Percentiles rank a stretch among this genome's conserved stretches.
phyloP scores from a whole-genome alignment of 2,888 invertebrate species.

The Drosophila diplacantha region DNA sequence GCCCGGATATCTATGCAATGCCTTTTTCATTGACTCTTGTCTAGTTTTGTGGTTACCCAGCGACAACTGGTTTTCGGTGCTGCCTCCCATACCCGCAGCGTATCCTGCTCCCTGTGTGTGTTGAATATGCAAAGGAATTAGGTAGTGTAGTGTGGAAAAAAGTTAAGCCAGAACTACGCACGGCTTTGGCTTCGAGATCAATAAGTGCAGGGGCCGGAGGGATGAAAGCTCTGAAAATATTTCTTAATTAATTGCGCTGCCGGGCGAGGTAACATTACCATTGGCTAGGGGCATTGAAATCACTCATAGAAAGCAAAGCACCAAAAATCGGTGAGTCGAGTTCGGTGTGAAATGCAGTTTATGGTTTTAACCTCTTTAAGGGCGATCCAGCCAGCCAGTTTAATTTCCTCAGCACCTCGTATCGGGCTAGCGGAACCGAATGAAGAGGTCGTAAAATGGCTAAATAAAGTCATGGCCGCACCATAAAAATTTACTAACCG shows the following conservation, averaged over 20 bases:
- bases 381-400: constrained; percentile 22
- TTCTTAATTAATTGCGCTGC: constrained; percentile 33
- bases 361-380: constrained; percentile 11
- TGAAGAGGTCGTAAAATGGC: constrained; percentile 37
- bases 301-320: not conserved
- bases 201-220: constrained; percentile 4
- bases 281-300: not conserved
- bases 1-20: constrained; percentile 55
- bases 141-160: constrained; percentile 52
- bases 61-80: constrained; percentile 61
- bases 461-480: constrained; percentile 40
- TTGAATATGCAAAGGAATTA: constrained; percentile 65
- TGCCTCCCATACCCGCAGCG: constrained; percentile 18
- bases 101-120: constrained; percentile 11
- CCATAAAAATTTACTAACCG: constrained; percentile 45
- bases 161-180: constrained; percentile 32
- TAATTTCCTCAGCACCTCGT: constrained; percentile 38
- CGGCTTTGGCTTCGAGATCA: constrained; percentile 18
- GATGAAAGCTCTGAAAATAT: constrained; percentile 27
- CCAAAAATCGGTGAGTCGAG: not conserved
- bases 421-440: constrained; percentile 25
- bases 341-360: constrained; percentile 4
- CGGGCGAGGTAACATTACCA: constrained; percentile 3
- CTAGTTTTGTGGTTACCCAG: constrained; percentile 64
- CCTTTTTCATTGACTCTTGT: constrained; percentile 57